Percentiles rank a stretch among this genome's conserved stretches.
phyloP scores from a whole-genome alignment of 2,797 vertebrate species.

The Malurus splendens region DNA sequence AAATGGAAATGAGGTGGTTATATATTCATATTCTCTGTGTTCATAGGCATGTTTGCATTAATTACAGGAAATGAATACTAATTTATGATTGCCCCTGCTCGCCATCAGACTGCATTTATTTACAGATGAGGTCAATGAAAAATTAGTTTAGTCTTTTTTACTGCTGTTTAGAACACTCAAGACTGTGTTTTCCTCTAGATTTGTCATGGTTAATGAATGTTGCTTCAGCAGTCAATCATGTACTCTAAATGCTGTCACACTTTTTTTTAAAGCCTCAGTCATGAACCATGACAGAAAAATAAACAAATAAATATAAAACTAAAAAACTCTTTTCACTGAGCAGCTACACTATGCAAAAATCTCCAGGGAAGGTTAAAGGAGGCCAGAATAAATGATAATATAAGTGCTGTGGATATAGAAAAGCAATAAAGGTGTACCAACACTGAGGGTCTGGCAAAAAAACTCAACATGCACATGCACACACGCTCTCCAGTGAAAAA shows the following conservation, averaged over 20 bases:
- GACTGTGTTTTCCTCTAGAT: constrained; percentile 82
- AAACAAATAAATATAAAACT: constrained; percentile 88
- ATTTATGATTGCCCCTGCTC: constrained; percentile 73
- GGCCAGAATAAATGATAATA: constrained; percentile 85
- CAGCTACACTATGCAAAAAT: constrained; percentile 70
- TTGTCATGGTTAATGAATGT: constrained; percentile 85
- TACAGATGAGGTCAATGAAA: constrained; percentile 80
- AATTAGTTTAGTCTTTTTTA: constrained; percentile 73
- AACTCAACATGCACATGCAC: constrained; percentile 29
- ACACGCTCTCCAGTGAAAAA: constrained; percentile 75
- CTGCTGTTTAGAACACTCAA: constrained; percentile 81
- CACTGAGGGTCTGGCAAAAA: constrained; percentile 68
- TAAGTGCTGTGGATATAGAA: constrained; percentile 78
- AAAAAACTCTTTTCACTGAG: constrained; percentile 84
- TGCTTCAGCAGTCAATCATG: constrained; percentile 79
- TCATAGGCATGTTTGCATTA: constrained; percentile 76
- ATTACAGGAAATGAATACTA: constrained; percentile 79
- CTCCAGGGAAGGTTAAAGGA: constrained; percentile 76
- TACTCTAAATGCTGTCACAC: constrained; percentile 80
- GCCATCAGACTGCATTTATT: constrained; percentile 77
- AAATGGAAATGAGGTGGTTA: constrained; percentile 75
- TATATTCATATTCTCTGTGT: constrained; percentile 72
- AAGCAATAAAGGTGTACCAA: constrained; percentile 72
- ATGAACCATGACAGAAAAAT: constrained; percentile 87
- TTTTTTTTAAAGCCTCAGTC: constrained; percentile 80